phyloP scores from a whole-genome alignment of 2,113 vertebrate genomes.

The Daboia siamensis region DNA sequence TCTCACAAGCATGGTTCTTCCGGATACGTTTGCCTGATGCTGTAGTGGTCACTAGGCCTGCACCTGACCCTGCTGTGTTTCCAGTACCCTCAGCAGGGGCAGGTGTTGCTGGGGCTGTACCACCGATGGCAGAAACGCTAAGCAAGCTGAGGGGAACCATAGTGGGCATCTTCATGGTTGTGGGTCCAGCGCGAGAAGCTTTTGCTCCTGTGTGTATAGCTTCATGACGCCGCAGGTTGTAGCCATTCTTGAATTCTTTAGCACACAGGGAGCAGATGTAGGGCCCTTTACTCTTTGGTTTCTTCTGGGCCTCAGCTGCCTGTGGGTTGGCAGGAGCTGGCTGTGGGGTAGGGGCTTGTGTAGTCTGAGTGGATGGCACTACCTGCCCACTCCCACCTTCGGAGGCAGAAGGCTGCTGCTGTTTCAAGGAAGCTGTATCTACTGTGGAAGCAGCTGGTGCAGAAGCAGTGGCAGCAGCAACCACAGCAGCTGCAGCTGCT shows the following conservation, averaged over 20 bases:
- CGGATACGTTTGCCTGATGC: constrained; percentile 73
- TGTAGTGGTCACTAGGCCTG: constrained; percentile 63
- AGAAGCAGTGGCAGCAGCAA: constrained; percentile 47
- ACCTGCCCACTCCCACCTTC: constrained; percentile 68
- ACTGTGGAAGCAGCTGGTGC: constrained; percentile 73
- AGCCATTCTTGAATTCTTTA: constrained; percentile 93
- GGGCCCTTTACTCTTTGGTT: constrained; percentile 69
- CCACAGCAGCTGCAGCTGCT: constrained; percentile 52
- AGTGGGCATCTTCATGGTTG: constrained; percentile 73
- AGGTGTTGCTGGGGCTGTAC: constrained; percentile 50
- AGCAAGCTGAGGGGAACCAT: constrained; percentile 81
- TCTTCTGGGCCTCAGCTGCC: constrained; percentile 55
- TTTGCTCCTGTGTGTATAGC: constrained; percentile 88
- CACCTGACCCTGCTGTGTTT: constrained; percentile 41
- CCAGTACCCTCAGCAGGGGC: constrained; percentile 49
- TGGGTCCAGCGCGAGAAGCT: constrained; percentile 59
- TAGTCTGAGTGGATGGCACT: constrained; percentile 19
- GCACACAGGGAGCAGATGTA: constrained; percentile 87
- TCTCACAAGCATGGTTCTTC: constrained; percentile 90
- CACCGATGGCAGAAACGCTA: constrained; percentile 63
- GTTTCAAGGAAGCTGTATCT: constrained; percentile 75
- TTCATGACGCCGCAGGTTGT: constrained; percentile 88
- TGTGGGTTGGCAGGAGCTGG: constrained; percentile 60
- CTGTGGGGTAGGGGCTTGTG: constrained; percentile 51
- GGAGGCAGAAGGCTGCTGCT: constrained; percentile 62